Percentiles rank a stretch among this genome's conserved stretches.
These are phyloP conservation scores for Agonopterix alstromeriana DNA, from an alignment of 2,888 invertebrate genomes.

Conservation along the genomic window DNA sequence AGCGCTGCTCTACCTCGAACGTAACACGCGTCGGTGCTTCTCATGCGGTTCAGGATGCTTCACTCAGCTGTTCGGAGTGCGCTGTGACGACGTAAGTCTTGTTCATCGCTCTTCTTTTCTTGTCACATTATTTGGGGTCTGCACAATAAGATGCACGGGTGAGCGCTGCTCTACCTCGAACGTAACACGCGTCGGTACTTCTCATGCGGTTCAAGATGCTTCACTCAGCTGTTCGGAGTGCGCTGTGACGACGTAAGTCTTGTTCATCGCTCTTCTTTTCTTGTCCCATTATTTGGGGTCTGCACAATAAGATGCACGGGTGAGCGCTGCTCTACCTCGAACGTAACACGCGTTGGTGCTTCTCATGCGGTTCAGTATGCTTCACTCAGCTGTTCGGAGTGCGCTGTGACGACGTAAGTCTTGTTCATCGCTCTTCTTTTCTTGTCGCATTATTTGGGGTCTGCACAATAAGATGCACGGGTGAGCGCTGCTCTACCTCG, in stretches of 20 bases:
- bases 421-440: no score
- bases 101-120: conserved; percentile 16
- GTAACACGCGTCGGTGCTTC: conserved; percentile 28
- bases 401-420: conserved; percentile 41
- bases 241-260: conserved; percentile 41
- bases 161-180: conserved; percentile 76
- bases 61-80: conserved; percentile 49
- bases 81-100: conserved; percentile 39
- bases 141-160: conserved; percentile 76
- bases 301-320: conserved; percentile 73
- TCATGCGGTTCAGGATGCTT: conserved; percentile 78
- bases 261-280: no score
- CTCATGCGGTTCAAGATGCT: conserved; percentile 76
- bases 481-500: conserved; percentile 76
- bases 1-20: conserved; percentile 76
- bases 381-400: conserved; percentile 63
- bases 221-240: conserved; percentile 55
- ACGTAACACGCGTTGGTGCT: conserved; percentile 75
- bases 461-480: no score
- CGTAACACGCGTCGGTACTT: conserved; percentile 35
- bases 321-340: conserved; percentile 77
- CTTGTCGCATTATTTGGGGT: no score
- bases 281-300: not conserved
- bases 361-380: conserved; percentile 73
- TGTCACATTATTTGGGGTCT: no score